These are phyloP conservation scores for Varecia variegata DNA, from an alignment of 2,797 vertebrate species.

Conservation along the genomic window DNA sequence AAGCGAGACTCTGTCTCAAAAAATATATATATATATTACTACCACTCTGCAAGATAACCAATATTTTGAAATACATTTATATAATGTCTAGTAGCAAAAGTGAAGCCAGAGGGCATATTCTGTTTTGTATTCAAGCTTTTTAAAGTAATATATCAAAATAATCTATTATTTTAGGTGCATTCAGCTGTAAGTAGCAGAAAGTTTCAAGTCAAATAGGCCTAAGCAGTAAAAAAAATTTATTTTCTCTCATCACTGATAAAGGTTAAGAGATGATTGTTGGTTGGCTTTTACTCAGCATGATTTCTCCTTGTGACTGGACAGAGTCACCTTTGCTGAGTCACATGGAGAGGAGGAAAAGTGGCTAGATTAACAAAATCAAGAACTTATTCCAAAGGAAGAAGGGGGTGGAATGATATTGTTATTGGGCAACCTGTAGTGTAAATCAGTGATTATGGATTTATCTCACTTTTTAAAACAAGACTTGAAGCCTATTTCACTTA, in stretches of 20 bases:
- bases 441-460: background rate
- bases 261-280: background rate
- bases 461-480: background rate
- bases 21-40: too few relatives aligned
- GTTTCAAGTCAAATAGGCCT: background rate
- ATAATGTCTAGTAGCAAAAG: background rate
- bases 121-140: background rate
- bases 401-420: background rate
- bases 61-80: background rate
- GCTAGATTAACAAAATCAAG: background rate
- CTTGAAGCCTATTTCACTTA: background rate
- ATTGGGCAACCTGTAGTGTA: background rate
- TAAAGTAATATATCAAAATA: background rate
- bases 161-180: background rate
- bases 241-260: background rate
- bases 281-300: background rate
- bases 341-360: accelerated
- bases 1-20: too few relatives aligned
- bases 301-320: background rate
- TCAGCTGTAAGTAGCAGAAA: background rate
- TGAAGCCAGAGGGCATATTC: background rate
- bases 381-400: background rate
- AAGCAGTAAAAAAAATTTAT: background rate
- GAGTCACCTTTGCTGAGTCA: background rate
- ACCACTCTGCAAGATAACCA: background rate